These are phyloP conservation scores for Aphelenchoides fujianensis DNA, from an alignment of 1,140 invertebrate genomes.

Conservation along the genomic window DNA sequence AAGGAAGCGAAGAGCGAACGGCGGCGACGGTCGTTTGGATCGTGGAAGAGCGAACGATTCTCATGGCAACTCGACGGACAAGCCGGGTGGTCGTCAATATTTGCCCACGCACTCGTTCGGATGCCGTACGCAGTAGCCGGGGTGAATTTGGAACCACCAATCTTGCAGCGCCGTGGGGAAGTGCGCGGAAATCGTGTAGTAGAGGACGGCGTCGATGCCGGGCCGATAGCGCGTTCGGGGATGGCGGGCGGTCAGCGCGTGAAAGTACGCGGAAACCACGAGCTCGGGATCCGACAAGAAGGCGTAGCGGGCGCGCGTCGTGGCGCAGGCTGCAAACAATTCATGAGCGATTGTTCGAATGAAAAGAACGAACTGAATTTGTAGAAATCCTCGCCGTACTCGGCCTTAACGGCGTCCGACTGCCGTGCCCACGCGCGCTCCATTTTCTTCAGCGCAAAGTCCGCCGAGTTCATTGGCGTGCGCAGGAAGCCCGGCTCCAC, in stretches of 20 bases:
- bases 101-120: conserved; percentile 11
- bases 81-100: too few relatives aligned
- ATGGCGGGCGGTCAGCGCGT: conserved; percentile 37
- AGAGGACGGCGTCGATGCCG: conserved; percentile 31
- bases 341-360: too few relatives aligned
- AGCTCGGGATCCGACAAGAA: conserved; percentile 18
- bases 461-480: not conserved
- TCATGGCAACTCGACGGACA: not conserved
- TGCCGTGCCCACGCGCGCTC: not conserved
- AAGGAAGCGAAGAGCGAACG: too few relatives aligned
- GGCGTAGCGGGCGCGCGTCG: not conserved
- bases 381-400: conserved; percentile 12
- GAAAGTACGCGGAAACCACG: conserved; percentile 43
- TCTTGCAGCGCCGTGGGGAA: conserved; percentile 1
- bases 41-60: too few relatives aligned
- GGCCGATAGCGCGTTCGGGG: conserved; percentile 37
- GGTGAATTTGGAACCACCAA: conserved; percentile 22
- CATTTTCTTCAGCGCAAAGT: not conserved
- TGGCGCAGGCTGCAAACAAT: too few relatives aligned
- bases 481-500: conserved; percentile 8
- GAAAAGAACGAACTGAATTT: too few relatives aligned
- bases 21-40: too few relatives aligned
- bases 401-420: not conserved
- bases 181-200: not conserved
- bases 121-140: not conserved